A percentile compares a stretch with the other conserved stretches of the same genome.
Evolutionary conservation across 2,888 invertebrate species (phyloP).

Genomic region (Orchestes rusci): DNA sequence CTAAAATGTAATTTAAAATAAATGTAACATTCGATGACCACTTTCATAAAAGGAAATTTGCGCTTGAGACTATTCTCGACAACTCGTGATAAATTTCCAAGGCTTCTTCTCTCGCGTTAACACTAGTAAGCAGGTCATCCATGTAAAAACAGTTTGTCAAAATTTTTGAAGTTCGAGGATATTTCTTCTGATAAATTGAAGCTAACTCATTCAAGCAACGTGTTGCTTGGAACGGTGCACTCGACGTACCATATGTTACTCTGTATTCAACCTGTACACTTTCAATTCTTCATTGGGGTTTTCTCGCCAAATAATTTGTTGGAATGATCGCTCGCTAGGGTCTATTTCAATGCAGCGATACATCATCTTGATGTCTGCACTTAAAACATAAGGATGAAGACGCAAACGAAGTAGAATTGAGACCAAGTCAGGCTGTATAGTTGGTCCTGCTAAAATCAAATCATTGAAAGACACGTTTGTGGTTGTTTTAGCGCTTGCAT

Average conservation of each 20-base stretch:
- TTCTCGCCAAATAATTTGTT: constrained; percentile 20
- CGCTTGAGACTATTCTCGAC: too few relatives aligned
- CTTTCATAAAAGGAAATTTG: background rate
- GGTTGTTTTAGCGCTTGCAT: constrained; percentile 11
- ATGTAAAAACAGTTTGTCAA: constrained; percentile 2
- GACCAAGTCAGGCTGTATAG: constrained; percentile 16
- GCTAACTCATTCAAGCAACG: constrained; percentile 2
- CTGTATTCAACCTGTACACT: constrained; percentile 1
- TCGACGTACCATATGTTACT: constrained; percentile 4
- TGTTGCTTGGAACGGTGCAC: constrained; percentile 3
- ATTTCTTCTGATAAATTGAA: background rate
- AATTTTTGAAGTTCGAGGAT: background rate
- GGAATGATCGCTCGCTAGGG: constrained; percentile 12
- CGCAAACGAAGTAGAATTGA: constrained; percentile 14
- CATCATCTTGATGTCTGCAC: constrained; percentile 21
- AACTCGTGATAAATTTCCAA: background rate
- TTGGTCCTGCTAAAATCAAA: constrained; percentile 9
- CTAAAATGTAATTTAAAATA: background rate
- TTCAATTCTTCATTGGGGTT: background rate
- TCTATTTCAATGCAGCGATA: constrained; percentile 15
- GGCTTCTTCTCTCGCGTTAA: constrained; percentile 1
- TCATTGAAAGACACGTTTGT: constrained; percentile 12
- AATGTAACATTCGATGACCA: background rate
- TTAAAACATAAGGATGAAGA: constrained; percentile 12
- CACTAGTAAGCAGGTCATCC: constrained; percentile 3